These are phyloP conservation scores for Cuculus canorus DNA, from an alignment of 2,797 vertebrate species.

Conservation along the genomic window DNA sequence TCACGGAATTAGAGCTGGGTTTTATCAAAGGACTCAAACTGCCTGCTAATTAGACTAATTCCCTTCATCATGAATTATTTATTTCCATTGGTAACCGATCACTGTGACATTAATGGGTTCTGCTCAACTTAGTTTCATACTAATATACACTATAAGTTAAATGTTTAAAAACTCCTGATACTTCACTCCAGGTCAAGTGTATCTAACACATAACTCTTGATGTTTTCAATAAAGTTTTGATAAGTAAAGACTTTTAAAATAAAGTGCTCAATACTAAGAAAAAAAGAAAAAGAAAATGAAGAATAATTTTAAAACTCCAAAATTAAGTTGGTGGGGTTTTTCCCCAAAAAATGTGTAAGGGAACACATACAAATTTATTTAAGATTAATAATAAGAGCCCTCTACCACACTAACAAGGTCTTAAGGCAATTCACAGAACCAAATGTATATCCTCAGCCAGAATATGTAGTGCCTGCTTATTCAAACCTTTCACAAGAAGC, in stretches of 20 bases:
- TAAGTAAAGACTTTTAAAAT: not conserved
- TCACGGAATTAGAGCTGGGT: conserved; percentile 93
- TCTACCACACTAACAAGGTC: not conserved
- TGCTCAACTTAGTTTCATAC: conserved; percentile 90
- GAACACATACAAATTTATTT: not conserved
- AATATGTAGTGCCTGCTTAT: not conserved
- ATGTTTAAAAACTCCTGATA: conserved; percentile 80
- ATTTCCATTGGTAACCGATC: conserved; percentile 96
- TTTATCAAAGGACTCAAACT: conserved; percentile 98
- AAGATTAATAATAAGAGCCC: not conserved
- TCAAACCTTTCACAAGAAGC: not conserved
- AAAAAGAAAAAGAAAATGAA: not conserved
- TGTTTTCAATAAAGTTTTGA: conserved; percentile 60
- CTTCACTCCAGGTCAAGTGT: conserved; percentile 77
- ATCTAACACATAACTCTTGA: conserved; percentile 67
- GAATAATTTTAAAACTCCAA: not conserved
- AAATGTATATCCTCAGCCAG: not conserved
- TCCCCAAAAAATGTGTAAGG: not conserved
- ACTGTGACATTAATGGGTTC: conserved; percentile 94
- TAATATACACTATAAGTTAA: conserved; percentile 86
- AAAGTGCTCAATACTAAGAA: not conserved
- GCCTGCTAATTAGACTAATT: conserved; percentile 99
- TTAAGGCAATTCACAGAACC: not conserved
- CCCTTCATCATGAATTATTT: conserved; percentile 98
- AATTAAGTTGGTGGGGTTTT: not conserved